Evolutionary conservation across 2,888 invertebrate species (phyloP).

Genomic region (Dysmachus trigonus): DNA sequence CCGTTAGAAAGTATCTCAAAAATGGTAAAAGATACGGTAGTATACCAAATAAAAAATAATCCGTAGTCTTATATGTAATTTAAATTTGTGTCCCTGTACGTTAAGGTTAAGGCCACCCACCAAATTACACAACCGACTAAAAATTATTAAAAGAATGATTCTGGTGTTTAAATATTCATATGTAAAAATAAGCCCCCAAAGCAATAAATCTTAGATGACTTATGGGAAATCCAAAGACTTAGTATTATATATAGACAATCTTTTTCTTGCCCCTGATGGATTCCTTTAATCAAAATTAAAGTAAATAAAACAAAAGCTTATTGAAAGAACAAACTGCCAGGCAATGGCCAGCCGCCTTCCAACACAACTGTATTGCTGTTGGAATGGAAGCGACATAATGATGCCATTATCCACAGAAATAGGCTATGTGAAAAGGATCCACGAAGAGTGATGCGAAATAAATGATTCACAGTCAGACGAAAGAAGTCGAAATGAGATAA

Average conservation of each 20-base stretch:
- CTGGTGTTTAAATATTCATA: too few species aligned
- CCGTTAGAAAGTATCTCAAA: too few species aligned
- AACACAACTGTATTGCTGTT: neutral
- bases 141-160: too few species aligned
- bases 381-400: neutral
- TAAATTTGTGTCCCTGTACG: too few species aligned
- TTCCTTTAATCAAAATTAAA: neutral
- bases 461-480: conserved; percentile 16
- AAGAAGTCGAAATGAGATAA: neutral
- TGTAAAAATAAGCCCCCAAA: neutral
- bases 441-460: conserved; percentile 6
- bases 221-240: neutral
- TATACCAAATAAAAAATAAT: too few species aligned
- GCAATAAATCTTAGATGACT: neutral
- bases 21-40: too few species aligned
- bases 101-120: too few species aligned
- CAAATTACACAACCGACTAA: too few species aligned
- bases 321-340: neutral
- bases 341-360: neutral
- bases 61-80: too few species aligned
- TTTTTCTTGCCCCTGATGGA: neutral
- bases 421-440: neutral
- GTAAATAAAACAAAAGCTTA: neutral
- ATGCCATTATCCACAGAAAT: conserved; percentile 26
- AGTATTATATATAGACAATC: neutral